Evolutionary conservation across 2,888 invertebrate genomes (phyloP), one percentile per base, ranked within the genome.

Genomic region (Dascillus cervinus): DNA sequence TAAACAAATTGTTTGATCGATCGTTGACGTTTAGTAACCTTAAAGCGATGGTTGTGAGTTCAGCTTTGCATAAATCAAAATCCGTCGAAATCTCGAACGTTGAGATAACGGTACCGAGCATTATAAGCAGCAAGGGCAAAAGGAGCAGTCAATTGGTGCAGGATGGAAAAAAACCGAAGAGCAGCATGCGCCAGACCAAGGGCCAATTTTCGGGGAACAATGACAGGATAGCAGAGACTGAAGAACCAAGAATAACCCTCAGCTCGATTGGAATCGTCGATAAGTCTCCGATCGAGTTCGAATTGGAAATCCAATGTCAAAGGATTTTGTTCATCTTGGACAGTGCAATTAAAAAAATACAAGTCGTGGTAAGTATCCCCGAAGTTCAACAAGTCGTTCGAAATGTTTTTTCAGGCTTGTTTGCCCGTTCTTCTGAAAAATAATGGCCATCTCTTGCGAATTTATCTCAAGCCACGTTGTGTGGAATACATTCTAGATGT

Each of bases 251-350:
- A n/a, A n/a, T n/a, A n/a, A n/a, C n/a, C 9, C 9, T 22, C 3
- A 32, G 29, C 10, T 25, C 20, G 8, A 26, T 39, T 13, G 31
- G 19, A 8, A 38, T 46, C 11, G 25, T 28, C 9, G 23, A 31
- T 14, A 43, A 37, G 10, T 31, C 39, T 8, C 39, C 41, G 2
- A 44, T 46, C 19, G 49, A 57, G 23, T 62, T 72, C 39, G 72
- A 73, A 40, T 46, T 73, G 43, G 68, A 71, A 47, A 72, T 76
- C 29, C 72, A 73, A 56, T 63, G 67, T 2, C 70, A 72, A 34
- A 62, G 75, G 13, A 67, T 75, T 25, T 65, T 69, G 1, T 67
- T 67, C 44, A 69, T 74, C 29, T 45, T 75, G 4, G 65, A 70
- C 32, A 70, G 68, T 32, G 59, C 67, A 0, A 57, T 73, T 3